Base-by-base conservation (phyloP, 30 jellyfish, hydroid and myxozoan genomes). In the Pseudorhiza aurosa region DNA sequence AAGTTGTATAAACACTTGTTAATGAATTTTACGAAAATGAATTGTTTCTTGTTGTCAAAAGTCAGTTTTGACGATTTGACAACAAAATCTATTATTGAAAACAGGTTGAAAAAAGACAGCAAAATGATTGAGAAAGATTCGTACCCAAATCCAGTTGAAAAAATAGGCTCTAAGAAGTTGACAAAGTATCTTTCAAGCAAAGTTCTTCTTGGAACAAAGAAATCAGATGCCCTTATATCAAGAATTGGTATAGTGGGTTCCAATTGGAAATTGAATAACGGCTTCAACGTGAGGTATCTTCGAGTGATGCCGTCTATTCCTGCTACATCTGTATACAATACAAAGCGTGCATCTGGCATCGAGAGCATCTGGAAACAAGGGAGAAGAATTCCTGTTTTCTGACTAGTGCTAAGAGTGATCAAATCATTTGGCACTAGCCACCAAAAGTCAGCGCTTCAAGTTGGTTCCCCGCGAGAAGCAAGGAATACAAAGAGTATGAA, bases 1-100 rank as follows among this genome's bases (percentile, higher is more conserved):
- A 79, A 79, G 78, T 49, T 79, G n/a, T 79, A 79, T 79, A 79
- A 79, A 79, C 91, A 79, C 70, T 79, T 79, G 76, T 25, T 12
- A 17, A 64, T 79, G 83, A 79, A 79, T 65, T 63, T 68, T 47
- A 43, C 50, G 27, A 63, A 39, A 17, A 79, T 56, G 68, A 45
- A 27, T 65, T 31, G 65, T 39, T 79, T 79, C 83, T 64, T 79
- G 76, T 43, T 79, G 68, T 32, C 83, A 44, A 70, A 65, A 65
- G 64, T 51, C 76, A 65, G 14, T 9, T 11, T 43, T 15, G 42
- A 4, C 17, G 53, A 26, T 49, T 73, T 27, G 74, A 44, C 46
- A 72, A 50, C 85, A 72, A 46, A 15, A n/a, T 31, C 50, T 32
- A 33, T 64, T 31, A 39, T 60, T 0, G 15, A 14, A 35, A 64